Evolutionary conservation across 2,113 vertebrate species (phyloP), one percentile per base, ranked within the genome.

Genomic region (Talpa occidentalis): DNA sequence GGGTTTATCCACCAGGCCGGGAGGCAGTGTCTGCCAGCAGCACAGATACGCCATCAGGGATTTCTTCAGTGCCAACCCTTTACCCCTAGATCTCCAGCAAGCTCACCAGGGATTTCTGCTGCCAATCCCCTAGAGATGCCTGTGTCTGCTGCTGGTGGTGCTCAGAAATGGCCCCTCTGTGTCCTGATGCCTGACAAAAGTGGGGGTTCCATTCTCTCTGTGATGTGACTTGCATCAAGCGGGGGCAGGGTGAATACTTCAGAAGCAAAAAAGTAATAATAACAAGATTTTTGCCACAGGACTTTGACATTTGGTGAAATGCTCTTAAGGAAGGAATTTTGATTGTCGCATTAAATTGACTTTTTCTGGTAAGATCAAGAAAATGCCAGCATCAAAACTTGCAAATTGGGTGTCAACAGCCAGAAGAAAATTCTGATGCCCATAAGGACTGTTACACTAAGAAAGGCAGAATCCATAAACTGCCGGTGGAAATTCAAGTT

Each of bases 81-180:
- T 8, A 66, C 30, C 30, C 16, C 14, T n/a, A n/a, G 64, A n/a
- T n/a, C 14, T 16, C 32, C 64, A 66, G 64, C 32, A 47, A 99
- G 99, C 97, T 99, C 99, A 0, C 99, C 99, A 2, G 99, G 99
- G 98, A 99, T 99, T 93, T 98, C 99, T 97, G 98, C 99, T 97
- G 98, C 99, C 98, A 99, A 98, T 97, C 97, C 98, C 62, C 98
- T 99, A 88, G 99, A 98, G 97, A 98, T 99, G 97, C 98, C 99
- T 3, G 98, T 99, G 95, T 99, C 99, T 81, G 97, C 99, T 69
- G 98, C 99, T 11, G 98, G 99, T 0, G 99, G 99, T 4, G 99
- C 99, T 95, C 99, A 99, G 69, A 52, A 49, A 52, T 52, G 49
- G 14, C 49, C 5, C n/a, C 6, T n/a, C 6, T 32, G 28, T 66